Base-by-base conservation (phyloP, 2,888 invertebrate species). In the Operophtera brumata region DNA sequence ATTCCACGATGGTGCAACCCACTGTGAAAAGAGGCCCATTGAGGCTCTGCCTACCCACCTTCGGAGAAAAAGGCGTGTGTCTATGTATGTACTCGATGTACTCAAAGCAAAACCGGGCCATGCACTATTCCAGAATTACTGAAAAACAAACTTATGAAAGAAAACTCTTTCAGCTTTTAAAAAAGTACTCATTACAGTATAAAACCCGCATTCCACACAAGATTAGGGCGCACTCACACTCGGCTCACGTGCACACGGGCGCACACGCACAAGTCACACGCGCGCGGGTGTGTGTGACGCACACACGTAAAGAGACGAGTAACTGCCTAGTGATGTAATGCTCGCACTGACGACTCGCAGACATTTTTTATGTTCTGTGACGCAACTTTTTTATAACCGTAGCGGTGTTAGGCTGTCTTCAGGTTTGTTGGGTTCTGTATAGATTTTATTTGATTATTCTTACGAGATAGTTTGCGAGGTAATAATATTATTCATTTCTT, bases 281-380 rank as follows among this genome's bases (percentile, higher is more conserved):
- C n/a, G n/a, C n/a, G n/a, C n/a, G n/a, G n/a, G 73, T 68, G 71
- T 67, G 68, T 41, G 65, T 49, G 45, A 59, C 65, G 47, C 80
- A 80, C 78, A 81, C 74, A 54, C 4, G 26, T 51, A 47, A 41
- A 20, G 14, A 25, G 20, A 3, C 42, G 47, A 44, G 55, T 55
- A 43, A 47, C 47, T 35, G 51, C 36, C 43, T 48, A 76, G 83
- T 89, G 89, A 89, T 89, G 88, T 89, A 89, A 89, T 81, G 75
- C 75, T 59, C 67, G 66, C 79, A 82, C 83, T 86, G 88, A 87
- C 87, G 87, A 79, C 82, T 80, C 71, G 82, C 82, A 90, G 89
- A 89, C 89, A 88, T 87, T 90, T 90, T 90, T 89, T 89, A 87
- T 90, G 83, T 73, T 66, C 78, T 83, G 78, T 88, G 88, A 88